These are phyloP conservation scores for Margaritifera margaritifera DNA, from an alignment of 2,888 invertebrate species.

Conservation along the genomic window DNA sequence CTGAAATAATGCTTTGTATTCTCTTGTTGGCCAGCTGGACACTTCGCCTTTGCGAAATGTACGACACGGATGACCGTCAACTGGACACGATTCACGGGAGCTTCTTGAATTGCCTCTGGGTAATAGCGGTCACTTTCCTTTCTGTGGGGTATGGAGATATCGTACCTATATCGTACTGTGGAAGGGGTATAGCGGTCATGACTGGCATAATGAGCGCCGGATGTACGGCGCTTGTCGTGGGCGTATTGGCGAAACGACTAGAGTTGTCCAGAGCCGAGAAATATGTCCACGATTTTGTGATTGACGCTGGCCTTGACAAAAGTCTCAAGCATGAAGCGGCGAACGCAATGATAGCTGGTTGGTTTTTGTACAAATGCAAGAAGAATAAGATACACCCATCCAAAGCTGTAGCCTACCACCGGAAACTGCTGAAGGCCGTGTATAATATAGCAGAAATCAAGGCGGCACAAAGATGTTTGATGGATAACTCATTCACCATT, in stretches of 20 bases:
- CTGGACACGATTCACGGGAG: slow-evolving; percentile 58
- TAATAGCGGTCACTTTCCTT: slow-evolving; percentile 71
- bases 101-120: slow-evolving; percentile 71
- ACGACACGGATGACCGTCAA: slow-evolving; percentile 42
- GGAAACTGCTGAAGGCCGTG: slow-evolving; percentile 67
- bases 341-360: slow-evolving; percentile 68
- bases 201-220: slow-evolving; percentile 72
- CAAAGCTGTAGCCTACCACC: slow-evolving; percentile 55
- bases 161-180: no score
- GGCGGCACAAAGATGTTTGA: slow-evolving; percentile 63
- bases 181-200: slow-evolving; percentile 68
- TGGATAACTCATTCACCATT: slow-evolving; percentile 62
- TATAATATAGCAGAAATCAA: slow-evolving; percentile 70
- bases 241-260: slow-evolving; percentile 68
- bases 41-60: slow-evolving; percentile 69
- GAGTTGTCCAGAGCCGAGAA: slow-evolving; percentile 71
- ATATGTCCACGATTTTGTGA: slow-evolving; percentile 72
- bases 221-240: slow-evolving; percentile 71
- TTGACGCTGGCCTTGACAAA: slow-evolving; percentile 70
- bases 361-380: slow-evolving; percentile 66
- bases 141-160: slow-evolving; percentile 72
- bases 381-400: slow-evolving; percentile 36
- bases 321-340: slow-evolving; percentile 66
- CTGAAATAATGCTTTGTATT: slow-evolving; percentile 61
- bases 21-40: slow-evolving; percentile 69